Percentiles rank a stretch among this genome's conserved stretches.
phyloP scores from a whole-genome alignment of 2,113 vertebrate genomes.

The Tachysurus fulvidraco region DNA sequence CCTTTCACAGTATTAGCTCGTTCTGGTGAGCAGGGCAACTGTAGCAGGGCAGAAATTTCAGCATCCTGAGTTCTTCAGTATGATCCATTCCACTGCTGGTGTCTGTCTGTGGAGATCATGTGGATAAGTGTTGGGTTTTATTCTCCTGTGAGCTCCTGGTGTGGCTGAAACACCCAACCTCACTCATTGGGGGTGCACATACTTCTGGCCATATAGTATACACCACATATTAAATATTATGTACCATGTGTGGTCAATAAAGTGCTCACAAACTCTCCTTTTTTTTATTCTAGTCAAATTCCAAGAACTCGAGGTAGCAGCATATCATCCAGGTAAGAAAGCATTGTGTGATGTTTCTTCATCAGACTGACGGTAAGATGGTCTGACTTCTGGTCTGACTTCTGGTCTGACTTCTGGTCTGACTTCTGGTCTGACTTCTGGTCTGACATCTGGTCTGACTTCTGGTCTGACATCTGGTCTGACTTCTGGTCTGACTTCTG shows the following conservation, averaged over 20 bases:
- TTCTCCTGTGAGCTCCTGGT: not conserved
- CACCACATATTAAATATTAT: not conserved
- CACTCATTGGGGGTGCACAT: not conserved
- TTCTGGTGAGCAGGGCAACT: not conserved
- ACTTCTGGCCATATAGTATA: not conserved
- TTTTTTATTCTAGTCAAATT: slow-evolving; percentile 66
- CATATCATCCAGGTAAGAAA: slow-evolving; percentile 68
- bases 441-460: too few relatives aligned
- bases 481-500: too few relatives aligned
- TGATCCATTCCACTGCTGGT: not conserved
- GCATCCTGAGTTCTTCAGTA: not conserved
- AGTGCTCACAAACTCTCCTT: not conserved
- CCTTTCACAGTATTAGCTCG: not conserved
- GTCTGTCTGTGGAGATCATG: not conserved
- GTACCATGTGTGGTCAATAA: not conserved
- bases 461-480: too few relatives aligned
- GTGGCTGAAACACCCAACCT: not conserved
- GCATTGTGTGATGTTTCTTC: not conserved
- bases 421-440: too few relatives aligned
- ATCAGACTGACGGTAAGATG: not conserved
- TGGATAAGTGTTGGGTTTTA: not conserved
- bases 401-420: too few relatives aligned
- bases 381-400: too few relatives aligned
- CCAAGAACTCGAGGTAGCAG: slow-evolving; percentile 70
- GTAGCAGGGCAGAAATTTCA: not conserved